Base-by-base conservation (phyloP, 2,113 vertebrate genomes). In the Sceloporus undulatus region DNA sequence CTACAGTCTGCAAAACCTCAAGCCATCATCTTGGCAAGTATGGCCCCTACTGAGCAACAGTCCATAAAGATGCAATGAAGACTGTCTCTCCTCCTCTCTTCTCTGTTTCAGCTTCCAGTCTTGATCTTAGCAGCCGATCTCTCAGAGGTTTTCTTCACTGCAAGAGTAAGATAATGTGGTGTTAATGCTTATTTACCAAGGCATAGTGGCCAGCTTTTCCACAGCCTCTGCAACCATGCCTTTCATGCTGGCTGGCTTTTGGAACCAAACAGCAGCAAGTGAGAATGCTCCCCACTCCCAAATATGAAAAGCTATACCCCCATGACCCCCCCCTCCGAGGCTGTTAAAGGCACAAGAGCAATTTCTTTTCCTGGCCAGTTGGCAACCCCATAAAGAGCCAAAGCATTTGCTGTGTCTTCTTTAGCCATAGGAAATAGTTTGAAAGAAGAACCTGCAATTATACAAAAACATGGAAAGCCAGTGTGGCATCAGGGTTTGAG, bases 401-500 rank as follows among this genome's bases (percentile, higher is more conserved):
- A 70, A 9, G 9, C 18, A 48, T 27, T 23, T n/a, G 25, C 9
- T 9, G 9, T 38, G 8, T 59, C 62, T 29, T 71, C 27, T 18
- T 14, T 62, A 18, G 77, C 27, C 0, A 1, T 13, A 10, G 3
- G 19, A 23, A 4, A 3, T 0, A n/a, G 10, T 0, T 5, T 0
- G 1, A 38, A 42, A 56, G 38, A 70, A 18, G 7, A 14, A 40
- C 27, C 19, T 13, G 65, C 29, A 52, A 66, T 19, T 40, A 29
- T 4, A 18, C 3, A 29, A 40, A n/a, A 16, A 23, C 11, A 19
- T 3, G 11, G 66, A 5, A 27, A 65, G 38, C 9, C 27, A 27
- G 79, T 48, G 48, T 48, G 48, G 48, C 4, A 48, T 48, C 7
- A 7, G 5, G 48, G 48, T 48, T 7, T 48, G 48, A 48, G 48